Evolutionary conservation across 1,140 invertebrate genomes (phyloP), one percentile per base, ranked within the genome.

Genomic region (Oedothorax gibbosus): DNA sequence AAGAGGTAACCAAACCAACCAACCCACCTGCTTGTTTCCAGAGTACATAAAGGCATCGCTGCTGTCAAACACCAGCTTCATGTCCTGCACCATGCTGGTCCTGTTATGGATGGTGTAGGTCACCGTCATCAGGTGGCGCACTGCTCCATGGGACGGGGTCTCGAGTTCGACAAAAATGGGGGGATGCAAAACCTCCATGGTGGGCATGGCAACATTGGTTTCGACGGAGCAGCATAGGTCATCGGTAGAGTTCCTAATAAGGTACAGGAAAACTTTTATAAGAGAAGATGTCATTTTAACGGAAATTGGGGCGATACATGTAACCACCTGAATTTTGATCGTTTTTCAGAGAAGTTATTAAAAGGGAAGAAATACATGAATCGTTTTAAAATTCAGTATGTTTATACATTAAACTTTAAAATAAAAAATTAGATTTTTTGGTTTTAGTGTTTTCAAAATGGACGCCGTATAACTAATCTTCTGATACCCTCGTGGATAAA

Each of bases 21-120:
- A 35, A 35, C 73, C 81, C 90, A 96, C 94, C 90, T 96, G 94
- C 91, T 96, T 97, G 87, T 96, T 95, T 6, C 96, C 96, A 87
- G 95, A 93, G 91, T 95, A 97, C 95, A 97, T 96, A 88, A 97
- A 97, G 12, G 93, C 94, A 89, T 97, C 95, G 87, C 93, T 95
- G 2, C 94, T 93, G 87, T 97, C 95, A 91, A 97, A 94, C 76
- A 91, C 92, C 14, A 96, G 89, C 83, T 93, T 92, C 12, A 97
- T 90, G 71, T 95, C 93, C 69, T 96, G 92, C 11, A 96, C 92
- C 85, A 92, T 92, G 49, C 92, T 91, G 0, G 94, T 94, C 84
- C 93, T 92, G 89, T 96, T 97, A 86, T 92, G 91, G 71, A 97
- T 90, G 71, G 91, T 92, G 88, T 96, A 96, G 53, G 92, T 92